A percentile compares a stretch with the other conserved stretches of the same genome.
Conservation (phyloP, 2,888 invertebrate species). For the Oscheius sp. region DNA sequence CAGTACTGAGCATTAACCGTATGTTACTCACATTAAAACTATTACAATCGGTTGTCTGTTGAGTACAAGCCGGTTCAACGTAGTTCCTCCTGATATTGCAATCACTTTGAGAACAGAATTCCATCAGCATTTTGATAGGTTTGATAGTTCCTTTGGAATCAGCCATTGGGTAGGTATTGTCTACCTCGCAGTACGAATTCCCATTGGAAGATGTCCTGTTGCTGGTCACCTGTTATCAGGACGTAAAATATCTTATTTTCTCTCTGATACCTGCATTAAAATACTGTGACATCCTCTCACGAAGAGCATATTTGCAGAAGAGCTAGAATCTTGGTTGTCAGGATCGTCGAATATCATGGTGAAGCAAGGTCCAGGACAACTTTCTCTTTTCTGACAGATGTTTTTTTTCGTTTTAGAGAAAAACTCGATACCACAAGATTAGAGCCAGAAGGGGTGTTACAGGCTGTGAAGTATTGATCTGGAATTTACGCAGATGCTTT, state of each 20-base stretch:
- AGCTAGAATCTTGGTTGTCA: constrained; percentile 10
- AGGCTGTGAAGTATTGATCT: constrained; percentile 37
- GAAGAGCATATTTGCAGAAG: constrained; percentile 20
- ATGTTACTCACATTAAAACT: not conserved
- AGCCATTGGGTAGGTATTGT: constrained; percentile 44
- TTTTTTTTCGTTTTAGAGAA: not conserved
- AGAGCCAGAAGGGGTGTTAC: not conserved
- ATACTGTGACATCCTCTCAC: constrained; percentile 54
- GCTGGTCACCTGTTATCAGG: constrained; percentile 18
- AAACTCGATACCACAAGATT: not conserved
- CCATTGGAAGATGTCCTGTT: constrained; percentile 9
- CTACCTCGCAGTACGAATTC: constrained; percentile 46
- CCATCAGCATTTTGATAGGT: constrained; percentile 43
- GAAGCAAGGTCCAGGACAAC: constrained; percentile 55
- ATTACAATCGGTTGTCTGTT: constrained; percentile 2
- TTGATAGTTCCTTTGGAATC: constrained; percentile 41
- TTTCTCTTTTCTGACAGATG: constrained; percentile 34
- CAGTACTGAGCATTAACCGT: constrained; percentile 38
- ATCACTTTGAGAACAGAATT: constrained; percentile 39
- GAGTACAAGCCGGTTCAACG: constrained; percentile 27
- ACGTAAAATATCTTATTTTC: not conserved
- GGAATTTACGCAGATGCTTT: not conserved
- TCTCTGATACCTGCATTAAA: constrained; percentile 42
- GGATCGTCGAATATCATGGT: constrained; percentile 55
- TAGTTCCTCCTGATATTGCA: constrained; percentile 24